Evolutionary conservation across 2,797 vertebrate genomes (phyloP).

Genomic region (Sus cebifrons): DNA sequence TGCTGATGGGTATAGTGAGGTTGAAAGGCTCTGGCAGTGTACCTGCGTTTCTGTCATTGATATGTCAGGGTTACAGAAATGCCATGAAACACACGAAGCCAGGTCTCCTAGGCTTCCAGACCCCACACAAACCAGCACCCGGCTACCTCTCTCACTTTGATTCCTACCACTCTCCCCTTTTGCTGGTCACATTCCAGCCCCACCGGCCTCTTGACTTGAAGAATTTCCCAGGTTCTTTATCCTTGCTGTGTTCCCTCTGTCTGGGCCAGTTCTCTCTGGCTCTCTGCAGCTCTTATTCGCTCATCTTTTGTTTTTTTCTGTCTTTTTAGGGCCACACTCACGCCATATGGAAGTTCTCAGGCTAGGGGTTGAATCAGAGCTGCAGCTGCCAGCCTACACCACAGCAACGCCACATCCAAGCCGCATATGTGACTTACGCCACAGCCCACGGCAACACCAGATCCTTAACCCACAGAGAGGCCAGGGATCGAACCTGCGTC

Average conservation of each 20-base stretch:
- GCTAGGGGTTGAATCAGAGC: too few species aligned
- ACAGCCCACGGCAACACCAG: too few species aligned
- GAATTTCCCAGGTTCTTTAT: not conserved
- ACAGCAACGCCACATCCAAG: too few species aligned
- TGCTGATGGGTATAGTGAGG: not conserved
- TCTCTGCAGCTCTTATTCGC: not conserved
- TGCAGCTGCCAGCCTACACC: too few species aligned
- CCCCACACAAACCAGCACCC: rapidly evolving
- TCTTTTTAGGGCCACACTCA: too few species aligned
- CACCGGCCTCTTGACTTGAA: not conserved
- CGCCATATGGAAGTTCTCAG: too few species aligned
- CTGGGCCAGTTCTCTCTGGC: not conserved
- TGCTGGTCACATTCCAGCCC: not conserved
- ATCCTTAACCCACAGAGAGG: too few species aligned
- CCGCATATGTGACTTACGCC: too few species aligned
- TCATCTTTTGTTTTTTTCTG: not conserved
- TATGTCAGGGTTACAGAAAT: not conserved
- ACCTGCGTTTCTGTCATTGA: not conserved
- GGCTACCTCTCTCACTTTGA: too few species aligned
- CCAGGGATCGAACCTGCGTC: too few species aligned
- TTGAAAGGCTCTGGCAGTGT: not conserved
- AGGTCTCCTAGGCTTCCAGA: too few species aligned
- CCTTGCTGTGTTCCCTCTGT: not conserved
- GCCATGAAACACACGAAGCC: not conserved
- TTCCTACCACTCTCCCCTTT: not conserved